These are phyloP conservation scores for Psilopogon haemacephalus DNA, from an alignment of 2,113 vertebrate species.

Conservation along the genomic window DNA sequence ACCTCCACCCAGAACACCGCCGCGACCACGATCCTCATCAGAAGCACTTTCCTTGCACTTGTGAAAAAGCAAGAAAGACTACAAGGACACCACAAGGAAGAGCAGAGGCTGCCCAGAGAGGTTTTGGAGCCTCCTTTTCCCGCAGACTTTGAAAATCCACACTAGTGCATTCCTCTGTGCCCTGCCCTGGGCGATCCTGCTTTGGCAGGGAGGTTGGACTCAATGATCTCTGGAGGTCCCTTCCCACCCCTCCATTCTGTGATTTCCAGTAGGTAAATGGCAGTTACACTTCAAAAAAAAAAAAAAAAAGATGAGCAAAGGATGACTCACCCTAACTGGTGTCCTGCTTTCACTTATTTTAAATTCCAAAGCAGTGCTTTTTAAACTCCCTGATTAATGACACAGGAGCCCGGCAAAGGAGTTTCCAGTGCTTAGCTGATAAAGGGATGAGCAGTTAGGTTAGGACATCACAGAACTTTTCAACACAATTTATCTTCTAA, in stretches of 20 bases:
- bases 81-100: not conserved
- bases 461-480: conserved; percentile 41
- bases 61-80: not conserved
- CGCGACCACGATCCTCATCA: not conserved
- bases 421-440: conserved; percentile 39
- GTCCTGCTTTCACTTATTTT: conserved; percentile 37
- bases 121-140: too few relatives aligned
- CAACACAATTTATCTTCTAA: conserved; percentile 50
- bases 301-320: conserved; percentile 43
- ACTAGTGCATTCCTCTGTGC: too few relatives aligned
- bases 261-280: not conserved
- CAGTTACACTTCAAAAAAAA: conserved; percentile 17
- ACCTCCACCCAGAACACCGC: not conserved
- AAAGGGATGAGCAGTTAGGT: conserved; percentile 43
- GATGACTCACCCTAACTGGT: conserved; percentile 48
- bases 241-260: too few relatives aligned
- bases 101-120: too few relatives aligned
- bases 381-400: conserved; percentile 30
- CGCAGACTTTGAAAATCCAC: too few relatives aligned
- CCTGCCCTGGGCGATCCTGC: too few relatives aligned
- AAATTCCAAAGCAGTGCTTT: not conserved
- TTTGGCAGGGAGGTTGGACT: too few relatives aligned
- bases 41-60: not conserved
- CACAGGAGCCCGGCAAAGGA: not conserved
- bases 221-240: too few relatives aligned